These are phyloP conservation scores for Hoplostethus mediterraneus DNA, from an alignment of 2,797 vertebrate species.

Conservation along the genomic window DNA sequence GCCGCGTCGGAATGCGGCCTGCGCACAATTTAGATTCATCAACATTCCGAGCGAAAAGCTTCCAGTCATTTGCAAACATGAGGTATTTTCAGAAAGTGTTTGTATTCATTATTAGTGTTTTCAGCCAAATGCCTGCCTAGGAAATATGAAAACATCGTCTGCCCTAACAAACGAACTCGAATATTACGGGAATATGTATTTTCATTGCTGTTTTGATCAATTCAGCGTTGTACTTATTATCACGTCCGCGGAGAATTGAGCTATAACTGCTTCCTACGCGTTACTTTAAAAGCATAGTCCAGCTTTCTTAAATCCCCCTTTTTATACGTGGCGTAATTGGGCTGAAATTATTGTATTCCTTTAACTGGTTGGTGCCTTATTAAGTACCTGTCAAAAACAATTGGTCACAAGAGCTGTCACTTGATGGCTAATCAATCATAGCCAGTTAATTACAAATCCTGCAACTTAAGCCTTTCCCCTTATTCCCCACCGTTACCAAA, in stretches of 20 bases:
- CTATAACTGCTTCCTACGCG: constrained; percentile 53
- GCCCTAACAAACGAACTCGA: constrained; percentile 34
- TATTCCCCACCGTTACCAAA: constrained; percentile 34
- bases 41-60: constrained; percentile 24
- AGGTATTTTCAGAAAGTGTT: constrained; percentile 26
- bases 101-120: constrained; percentile 33
- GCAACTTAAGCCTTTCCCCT: constrained; percentile 34
- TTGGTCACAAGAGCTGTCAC: constrained; percentile 44
- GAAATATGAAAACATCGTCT: constrained; percentile 41
- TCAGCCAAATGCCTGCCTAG: constrained; percentile 22
- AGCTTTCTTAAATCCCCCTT: constrained; percentile 41
- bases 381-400: constrained; percentile 48
- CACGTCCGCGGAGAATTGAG: constrained; percentile 18
- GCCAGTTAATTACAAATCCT: constrained; percentile 41
- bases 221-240: constrained; percentile 34
- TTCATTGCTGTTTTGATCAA: constrained; percentile 35
- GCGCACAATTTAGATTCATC: constrained; percentile 31
- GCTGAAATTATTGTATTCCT: constrained; percentile 35
- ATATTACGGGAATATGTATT: constrained; percentile 33
- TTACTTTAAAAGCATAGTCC: constrained; percentile 38
- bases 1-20: constrained; percentile 29
- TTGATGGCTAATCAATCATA: constrained; percentile 52
- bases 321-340: constrained; percentile 48
- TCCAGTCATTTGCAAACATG: constrained; percentile 43
- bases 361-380: constrained; percentile 36